Evolutionary conservation across 2,113 vertebrate genomes (phyloP), one percentile per base, ranked within the genome.

Genomic region (Zosterops borbonicus): DNA sequence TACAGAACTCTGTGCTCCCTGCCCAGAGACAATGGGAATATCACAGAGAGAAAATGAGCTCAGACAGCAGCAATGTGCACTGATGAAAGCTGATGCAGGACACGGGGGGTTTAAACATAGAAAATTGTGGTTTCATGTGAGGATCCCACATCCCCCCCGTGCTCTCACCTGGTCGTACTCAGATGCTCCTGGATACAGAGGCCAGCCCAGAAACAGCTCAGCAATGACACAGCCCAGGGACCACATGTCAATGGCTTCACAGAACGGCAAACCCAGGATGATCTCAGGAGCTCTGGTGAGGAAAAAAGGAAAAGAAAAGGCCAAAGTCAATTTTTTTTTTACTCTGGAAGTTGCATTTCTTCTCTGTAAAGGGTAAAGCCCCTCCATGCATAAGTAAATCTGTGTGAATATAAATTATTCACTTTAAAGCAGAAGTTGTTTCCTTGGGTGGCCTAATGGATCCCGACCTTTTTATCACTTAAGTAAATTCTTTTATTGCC

Each of bases 191-290:
- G 99, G 99, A 92, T 99, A 99, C 31, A 99, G 98, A 47, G 99
- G 99, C 99, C 99, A 99, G 62, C 99, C 99, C 91, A 99, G 97
- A 73, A 99, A 99, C 87, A 99, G 98, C 93, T 99, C 99, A 12
- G 99, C 99, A 60, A 99, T 99, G 94, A 99, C 99, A 92, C 99
- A 99, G 83, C 99, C 99, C 97, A 99, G 73, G 0, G 99, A 99
- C 99, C 99, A 99, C 99, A 99, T 99, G 97, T 99, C 99, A 94
- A 99, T 99, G 56, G 99, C 99, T 97, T 99, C 99, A 73, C 99
- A 99, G 98, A 99, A 99, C 0, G 99, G 99, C 56, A 99, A 98
- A 15, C 99, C 99, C 97, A 99, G 98, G 31, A 99, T 99, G 94
- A 99, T 99, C 97, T 99, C 99, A 41, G 99, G 99, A 87, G 99